phyloP scores from a whole-genome alignment of 1,140 invertebrate genomes.

The Maniola jurtina region DNA sequence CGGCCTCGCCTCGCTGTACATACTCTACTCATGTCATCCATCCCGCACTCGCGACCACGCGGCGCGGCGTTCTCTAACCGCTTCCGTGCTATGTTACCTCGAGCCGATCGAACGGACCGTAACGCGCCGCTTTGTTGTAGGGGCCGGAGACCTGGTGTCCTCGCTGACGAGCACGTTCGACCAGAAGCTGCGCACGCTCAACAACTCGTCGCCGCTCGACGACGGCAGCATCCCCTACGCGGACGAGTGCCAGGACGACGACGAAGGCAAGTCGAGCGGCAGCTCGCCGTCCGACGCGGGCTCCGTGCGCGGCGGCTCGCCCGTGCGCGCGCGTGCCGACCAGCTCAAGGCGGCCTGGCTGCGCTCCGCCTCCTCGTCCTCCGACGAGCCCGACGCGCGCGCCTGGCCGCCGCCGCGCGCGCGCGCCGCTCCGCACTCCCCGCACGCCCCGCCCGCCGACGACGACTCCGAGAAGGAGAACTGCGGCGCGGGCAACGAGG shows the following conservation, averaged over 20 bases:
- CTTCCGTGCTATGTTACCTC: slow-evolving; percentile 34
- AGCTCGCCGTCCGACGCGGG: slow-evolving; percentile 47
- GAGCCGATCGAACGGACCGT: background rate
- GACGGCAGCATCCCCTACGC: slow-evolving; percentile 77
- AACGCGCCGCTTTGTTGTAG: slow-evolving; percentile 47
- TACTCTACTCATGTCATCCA: slow-evolving; percentile 37
- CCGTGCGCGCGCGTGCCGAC: slow-evolving; percentile 51
- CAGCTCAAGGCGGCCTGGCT: slow-evolving; percentile 68
- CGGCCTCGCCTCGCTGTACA: slow-evolving; percentile 44
- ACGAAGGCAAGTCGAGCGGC: slow-evolving; percentile 60
- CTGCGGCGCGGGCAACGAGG: slow-evolving; percentile 26
- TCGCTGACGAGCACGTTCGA: slow-evolving; percentile 85
- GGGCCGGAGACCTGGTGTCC: slow-evolving; percentile 81
- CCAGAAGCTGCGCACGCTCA: slow-evolving; percentile 80
- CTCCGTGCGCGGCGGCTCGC: slow-evolving; percentile 42
- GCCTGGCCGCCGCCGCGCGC: slow-evolving; percentile 25
- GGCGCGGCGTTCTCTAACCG: slow-evolving; percentile 52
- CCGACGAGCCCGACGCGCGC: slow-evolving; percentile 37
- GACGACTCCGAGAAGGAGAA: slow-evolving; percentile 57
- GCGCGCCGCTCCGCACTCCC: slow-evolving; percentile 20
- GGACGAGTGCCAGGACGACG: slow-evolving; percentile 70
- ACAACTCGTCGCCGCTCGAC: slow-evolving; percentile 76
- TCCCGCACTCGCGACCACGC: slow-evolving; percentile 31
- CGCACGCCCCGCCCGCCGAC: slow-evolving; percentile 33
- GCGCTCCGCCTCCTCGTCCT: slow-evolving; percentile 57